Evolutionary conservation across 1,140 invertebrate genomes (phyloP).

Genomic region (Vanessa tameamea): DNA sequence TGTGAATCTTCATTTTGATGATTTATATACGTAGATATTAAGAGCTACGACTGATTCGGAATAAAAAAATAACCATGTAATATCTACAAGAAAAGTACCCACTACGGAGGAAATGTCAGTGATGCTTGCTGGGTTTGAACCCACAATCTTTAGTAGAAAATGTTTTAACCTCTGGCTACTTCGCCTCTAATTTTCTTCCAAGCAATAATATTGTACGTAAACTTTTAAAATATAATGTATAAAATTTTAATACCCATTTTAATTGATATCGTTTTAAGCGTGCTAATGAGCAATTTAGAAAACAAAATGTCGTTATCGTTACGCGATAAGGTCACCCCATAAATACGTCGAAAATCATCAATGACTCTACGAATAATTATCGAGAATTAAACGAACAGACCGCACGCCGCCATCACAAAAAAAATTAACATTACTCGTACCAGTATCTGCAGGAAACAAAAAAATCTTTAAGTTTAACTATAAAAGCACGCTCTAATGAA

Average conservation of each 20-base stretch:
- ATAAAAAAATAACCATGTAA: too few species aligned
- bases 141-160: too few species aligned
- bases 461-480: conserved; percentile 49
- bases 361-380: neutral
- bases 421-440: conserved; percentile 31
- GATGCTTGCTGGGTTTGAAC: too few species aligned
- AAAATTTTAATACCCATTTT: neutral
- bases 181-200: too few species aligned
- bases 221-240: neutral
- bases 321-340: neutral
- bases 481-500: conserved; percentile 55
- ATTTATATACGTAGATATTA: too few species aligned
- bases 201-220: too few species aligned
- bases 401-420: conserved; percentile 27
- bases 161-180: too few species aligned
- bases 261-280: neutral
- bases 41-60: too few species aligned
- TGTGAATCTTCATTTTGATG: too few species aligned
- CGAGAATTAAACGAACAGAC: conserved; percentile 4
- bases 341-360: conserved; percentile 11
- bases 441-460: conserved; percentile 54
- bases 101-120: too few species aligned
- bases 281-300: conserved; percentile 15
- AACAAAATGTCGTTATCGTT: conserved; percentile 6
- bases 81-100: too few species aligned